phyloP scores from a whole-genome alignment of 2,888 invertebrate species.

The Polydesmus complanatus region DNA sequence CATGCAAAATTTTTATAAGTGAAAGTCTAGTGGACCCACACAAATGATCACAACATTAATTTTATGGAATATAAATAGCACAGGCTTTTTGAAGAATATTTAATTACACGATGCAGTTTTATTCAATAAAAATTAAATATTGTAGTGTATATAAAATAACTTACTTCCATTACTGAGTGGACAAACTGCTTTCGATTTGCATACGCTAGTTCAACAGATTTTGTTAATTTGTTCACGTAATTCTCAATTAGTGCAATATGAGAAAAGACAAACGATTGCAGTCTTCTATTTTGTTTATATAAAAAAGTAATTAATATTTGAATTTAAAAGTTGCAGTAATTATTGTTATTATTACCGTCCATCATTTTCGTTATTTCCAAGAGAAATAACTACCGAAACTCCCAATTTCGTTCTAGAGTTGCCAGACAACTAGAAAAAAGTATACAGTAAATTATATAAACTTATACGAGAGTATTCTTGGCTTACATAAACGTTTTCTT shows the following conservation, averaged over 20 bases:
- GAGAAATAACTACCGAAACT: slow-evolving; percentile 46
- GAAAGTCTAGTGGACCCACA: too few relatives aligned
- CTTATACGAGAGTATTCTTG: slow-evolving; percentile 9
- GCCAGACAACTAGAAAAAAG: neutral
- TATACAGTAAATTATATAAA: neutral
- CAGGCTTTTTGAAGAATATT: too few relatives aligned
- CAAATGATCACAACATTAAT: too few relatives aligned
- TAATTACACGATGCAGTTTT: too few relatives aligned
- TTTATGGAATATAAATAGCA: too few relatives aligned
- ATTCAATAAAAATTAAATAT: too few relatives aligned
- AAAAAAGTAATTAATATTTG: neutral
- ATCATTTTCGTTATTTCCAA: slow-evolving; percentile 26
- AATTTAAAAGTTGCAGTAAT: neutral
- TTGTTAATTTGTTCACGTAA: slow-evolving; percentile 39
- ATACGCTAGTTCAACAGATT: slow-evolving; percentile 52
- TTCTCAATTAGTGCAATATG: slow-evolving; percentile 44
- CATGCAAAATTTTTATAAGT: too few relatives aligned
- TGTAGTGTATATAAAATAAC: too few relatives aligned
- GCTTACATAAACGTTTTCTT: slow-evolving; percentile 11
- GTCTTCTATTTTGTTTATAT: slow-evolving; percentile 35
- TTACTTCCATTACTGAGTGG: slow-evolving; percentile 38
- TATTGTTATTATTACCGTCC: slow-evolving; percentile 16
- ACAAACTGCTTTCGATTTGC: slow-evolving; percentile 36
- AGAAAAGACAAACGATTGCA: slow-evolving; percentile 61
- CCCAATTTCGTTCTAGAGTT: slow-evolving; percentile 44